A percentile compares a stretch with the other conserved stretches of the same genome.
phyloP scores from a whole-genome alignment of 2,797 vertebrate genomes.

The Lacerta agilis region DNA sequence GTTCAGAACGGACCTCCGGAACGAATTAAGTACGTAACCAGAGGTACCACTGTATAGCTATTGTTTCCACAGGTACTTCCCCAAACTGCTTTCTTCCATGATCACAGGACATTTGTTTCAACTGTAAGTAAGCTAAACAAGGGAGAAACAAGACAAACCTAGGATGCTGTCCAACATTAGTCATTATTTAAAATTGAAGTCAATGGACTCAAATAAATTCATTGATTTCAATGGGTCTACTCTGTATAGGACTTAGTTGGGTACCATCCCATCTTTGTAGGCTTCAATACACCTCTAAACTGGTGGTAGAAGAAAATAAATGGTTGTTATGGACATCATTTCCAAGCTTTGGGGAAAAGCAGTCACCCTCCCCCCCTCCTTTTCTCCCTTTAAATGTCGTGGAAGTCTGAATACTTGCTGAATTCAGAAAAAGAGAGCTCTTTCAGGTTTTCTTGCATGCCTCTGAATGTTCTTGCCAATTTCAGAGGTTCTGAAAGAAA shows the following conservation, averaged over 20 bases:
- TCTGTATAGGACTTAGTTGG: too few species aligned
- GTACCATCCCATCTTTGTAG: neutral
- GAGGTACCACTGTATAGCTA: neutral
- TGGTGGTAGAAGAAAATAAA: neutral
- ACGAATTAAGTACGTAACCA: too few species aligned
- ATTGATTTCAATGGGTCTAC: too few species aligned
- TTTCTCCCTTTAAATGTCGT: neutral
- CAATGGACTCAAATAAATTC: neutral
- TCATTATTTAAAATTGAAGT: neutral
- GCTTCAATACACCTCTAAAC: neutral
- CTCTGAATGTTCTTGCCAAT: conserved; percentile 1
- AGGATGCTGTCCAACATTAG: too few species aligned
- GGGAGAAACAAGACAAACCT: too few species aligned
- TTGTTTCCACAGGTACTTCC: neutral
- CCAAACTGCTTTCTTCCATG: neutral
- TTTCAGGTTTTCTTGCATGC: neutral
- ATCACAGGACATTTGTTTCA: neutral
- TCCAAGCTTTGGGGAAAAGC: neutral
- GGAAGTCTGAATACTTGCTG: neutral
- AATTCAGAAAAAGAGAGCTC: neutral
- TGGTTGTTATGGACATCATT: neutral
- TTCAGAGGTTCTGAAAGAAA: neutral
- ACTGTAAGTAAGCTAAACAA: neutral
- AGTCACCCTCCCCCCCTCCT: too few species aligned
- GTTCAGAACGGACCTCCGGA: too few species aligned